Conservation (phyloP, 2,888 invertebrate species). For the Caenorhabditis sp. region DNA sequence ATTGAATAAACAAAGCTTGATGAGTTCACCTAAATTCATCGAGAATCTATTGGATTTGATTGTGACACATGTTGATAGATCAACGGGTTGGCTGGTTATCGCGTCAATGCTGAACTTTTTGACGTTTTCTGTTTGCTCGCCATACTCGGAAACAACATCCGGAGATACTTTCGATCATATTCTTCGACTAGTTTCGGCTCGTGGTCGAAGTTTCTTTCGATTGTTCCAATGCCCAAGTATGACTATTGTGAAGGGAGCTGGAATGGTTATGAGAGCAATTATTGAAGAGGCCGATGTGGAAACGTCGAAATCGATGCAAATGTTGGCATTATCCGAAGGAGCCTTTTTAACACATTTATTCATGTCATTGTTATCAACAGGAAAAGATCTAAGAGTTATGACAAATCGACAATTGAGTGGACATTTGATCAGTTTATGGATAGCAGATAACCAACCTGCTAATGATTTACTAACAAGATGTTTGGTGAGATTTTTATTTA, state of each 20-base stretch:
- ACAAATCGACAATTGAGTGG: constrained; percentile 83
- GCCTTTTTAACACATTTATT: constrained; percentile 91
- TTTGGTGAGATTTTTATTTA: too few relatives aligned
- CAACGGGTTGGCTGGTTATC: constrained; percentile 92
- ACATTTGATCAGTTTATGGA: constrained; percentile 93
- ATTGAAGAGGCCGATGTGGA: constrained; percentile 95
- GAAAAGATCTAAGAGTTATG: constrained; percentile 79
- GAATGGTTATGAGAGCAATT: constrained; percentile 92
- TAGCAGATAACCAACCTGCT: constrained; percentile 81
- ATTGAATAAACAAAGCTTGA: constrained; percentile 84
- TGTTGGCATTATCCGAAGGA: constrained; percentile 92
- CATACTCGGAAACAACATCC: constrained; percentile 96
- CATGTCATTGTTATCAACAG: constrained; percentile 85
- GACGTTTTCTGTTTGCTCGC: constrained; percentile 95
- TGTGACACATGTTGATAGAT: constrained; percentile 86
- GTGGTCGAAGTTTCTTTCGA: constrained; percentile 88
- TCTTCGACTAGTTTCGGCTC: constrained; percentile 89
- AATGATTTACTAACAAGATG: constrained; percentile 63
- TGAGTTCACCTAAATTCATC: constrained; percentile 88
- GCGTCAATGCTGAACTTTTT: constrained; percentile 97
- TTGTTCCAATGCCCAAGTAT: constrained; percentile 92
- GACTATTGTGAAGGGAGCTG: constrained; percentile 95
- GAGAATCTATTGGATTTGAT: constrained; percentile 93
- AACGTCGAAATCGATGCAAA: constrained; percentile 89
- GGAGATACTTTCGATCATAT: constrained; percentile 83